Evolutionary conservation across 2,888 invertebrate genomes (phyloP).

Genomic region (Diarsia rubi): DNA sequence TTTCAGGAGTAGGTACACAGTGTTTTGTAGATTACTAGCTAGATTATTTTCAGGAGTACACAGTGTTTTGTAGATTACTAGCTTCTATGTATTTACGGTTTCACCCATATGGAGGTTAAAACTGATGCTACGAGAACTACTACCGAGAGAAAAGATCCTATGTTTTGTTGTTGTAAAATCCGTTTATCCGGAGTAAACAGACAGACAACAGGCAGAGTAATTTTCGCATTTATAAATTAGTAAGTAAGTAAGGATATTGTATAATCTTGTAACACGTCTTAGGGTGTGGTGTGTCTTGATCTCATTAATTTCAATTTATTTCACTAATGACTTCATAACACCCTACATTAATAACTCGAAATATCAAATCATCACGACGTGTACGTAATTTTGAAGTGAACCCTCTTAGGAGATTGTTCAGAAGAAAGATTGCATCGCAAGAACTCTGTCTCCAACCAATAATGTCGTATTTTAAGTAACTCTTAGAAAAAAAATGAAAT

Average conservation of each 20-base stretch:
- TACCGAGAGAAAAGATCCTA: background rate
- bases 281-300: background rate
- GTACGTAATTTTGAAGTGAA: background rate
- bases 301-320: conserved; percentile 3
- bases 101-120: background rate
- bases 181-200: background rate
- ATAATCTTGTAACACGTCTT: background rate
- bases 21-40: background rate
- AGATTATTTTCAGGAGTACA: background rate
- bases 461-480: conserved; percentile 13
- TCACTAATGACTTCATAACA: background rate
- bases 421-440: background rate
- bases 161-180: background rate
- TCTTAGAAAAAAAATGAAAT: conserved; percentile 14
- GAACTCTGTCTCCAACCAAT: conserved; percentile 3
- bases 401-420: background rate
- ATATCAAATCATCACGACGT: background rate
- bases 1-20: background rate
- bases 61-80: background rate
- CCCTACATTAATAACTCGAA: background rate
- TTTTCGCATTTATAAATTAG: background rate
- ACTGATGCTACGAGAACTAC: background rate
- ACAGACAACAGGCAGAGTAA: no score
- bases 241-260: background rate
- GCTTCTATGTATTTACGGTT: background rate